Conservation (phyloP, 2,113 vertebrate genomes). For the Pristiophorus japonicus region DNA sequence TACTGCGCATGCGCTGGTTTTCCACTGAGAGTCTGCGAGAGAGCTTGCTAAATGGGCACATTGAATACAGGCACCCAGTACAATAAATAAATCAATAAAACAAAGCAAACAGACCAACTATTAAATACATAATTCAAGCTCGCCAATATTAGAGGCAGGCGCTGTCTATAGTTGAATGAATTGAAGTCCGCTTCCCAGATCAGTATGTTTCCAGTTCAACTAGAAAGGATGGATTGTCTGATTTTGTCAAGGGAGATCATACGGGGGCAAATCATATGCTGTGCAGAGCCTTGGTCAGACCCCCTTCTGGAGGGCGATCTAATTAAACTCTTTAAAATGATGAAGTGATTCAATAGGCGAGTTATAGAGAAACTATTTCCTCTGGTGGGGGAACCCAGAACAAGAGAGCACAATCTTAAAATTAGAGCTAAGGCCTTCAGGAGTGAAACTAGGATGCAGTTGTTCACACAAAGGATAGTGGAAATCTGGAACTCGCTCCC, state of each 20-base stretch:
- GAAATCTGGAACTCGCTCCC: background rate
- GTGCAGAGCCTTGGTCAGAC: background rate
- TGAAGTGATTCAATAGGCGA: background rate
- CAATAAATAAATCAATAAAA: background rate
- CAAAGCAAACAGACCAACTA: background rate
- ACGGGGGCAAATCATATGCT: background rate
- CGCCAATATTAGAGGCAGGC: background rate
- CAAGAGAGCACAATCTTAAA: background rate
- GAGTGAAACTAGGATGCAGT: background rate
- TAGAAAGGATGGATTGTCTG: background rate
- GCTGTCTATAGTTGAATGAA: background rate
- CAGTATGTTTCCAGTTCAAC: background rate
- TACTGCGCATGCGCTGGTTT: too few species aligned
- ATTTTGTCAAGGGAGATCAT: background rate
- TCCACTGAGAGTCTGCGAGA: too few species aligned
- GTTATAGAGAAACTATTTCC: background rate
- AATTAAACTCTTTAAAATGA: background rate
- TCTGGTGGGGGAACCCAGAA: background rate
- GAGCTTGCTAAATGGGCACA: too few species aligned
- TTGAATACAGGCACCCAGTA: background rate
- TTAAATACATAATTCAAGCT: conserved; percentile 9
- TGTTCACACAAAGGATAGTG: background rate
- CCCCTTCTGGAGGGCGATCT: background rate
- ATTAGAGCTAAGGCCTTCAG: background rate
- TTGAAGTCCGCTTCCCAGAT: background rate